Percentiles rank a stretch among this genome's conserved stretches.
Conservation (phyloP, 2,113 vertebrate species). For the Tichodroma muraria region DNA sequence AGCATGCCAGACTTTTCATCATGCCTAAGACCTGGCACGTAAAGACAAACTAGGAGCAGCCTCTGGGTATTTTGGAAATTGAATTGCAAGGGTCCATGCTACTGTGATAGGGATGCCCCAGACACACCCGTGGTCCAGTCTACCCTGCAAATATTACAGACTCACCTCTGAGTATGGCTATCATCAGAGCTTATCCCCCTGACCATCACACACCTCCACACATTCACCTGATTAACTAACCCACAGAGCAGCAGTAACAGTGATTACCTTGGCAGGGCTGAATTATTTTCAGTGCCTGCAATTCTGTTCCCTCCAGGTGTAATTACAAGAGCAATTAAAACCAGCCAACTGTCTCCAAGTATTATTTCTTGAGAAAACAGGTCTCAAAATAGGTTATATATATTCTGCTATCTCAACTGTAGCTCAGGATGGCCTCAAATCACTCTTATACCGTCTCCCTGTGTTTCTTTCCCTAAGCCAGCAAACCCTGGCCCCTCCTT, state of each 20-base stretch:
- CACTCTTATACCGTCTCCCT: neutral
- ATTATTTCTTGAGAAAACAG: constrained; percentile 30
- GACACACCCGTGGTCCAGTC: neutral
- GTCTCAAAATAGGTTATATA: neutral
- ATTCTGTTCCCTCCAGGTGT: constrained; percentile 43
- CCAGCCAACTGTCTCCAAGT: constrained; percentile 20
- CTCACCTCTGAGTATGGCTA: neutral
- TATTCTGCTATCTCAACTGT: neutral
- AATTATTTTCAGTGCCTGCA: constrained; percentile 20
- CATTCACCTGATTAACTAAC: neutral
- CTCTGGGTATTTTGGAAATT: neutral
- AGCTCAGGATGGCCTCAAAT: neutral
- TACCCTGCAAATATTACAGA: neutral
- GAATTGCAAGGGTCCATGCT: neutral
- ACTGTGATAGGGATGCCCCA: neutral
- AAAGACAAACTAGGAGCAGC: neutral
- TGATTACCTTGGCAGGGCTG: constrained; percentile 34
- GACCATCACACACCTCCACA: neutral
- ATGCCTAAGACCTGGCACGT: neutral
- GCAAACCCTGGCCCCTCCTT: neutral
- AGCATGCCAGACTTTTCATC: neutral
- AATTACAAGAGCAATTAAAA: constrained; percentile 48
- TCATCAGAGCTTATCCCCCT: neutral
- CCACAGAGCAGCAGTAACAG: neutral
- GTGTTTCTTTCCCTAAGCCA: neutral